Base-by-base conservation (phyloP, 2,797 vertebrate genomes). In the Diplodus sargus region DNA sequence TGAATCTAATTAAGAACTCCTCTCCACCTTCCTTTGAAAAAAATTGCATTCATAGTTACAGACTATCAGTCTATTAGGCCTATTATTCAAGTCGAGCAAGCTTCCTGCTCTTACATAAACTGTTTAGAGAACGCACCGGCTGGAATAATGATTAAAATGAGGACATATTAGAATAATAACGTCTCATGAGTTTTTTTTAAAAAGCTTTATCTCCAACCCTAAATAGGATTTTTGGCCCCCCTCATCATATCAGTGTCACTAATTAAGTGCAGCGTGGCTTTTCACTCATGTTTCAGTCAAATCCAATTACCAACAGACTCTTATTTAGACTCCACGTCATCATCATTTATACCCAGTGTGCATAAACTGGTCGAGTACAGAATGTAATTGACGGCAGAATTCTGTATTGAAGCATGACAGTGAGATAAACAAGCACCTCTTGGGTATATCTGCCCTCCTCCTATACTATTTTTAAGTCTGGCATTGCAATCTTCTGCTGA, bases 171-270 rank as follows among this genome's bases (percentile, higher is more conserved):
- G 52, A 87, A 77, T 87, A 84, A 88, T 84, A 77, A 85, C 79
- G 86, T 77, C 73, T 85, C 71, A 63, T 62, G 65, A 81, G 83
- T 84, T 84, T 65, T 84, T 65, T 80, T 79, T 76, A 82, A 82
- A n/a, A 84, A 79, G 69, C 84, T 75, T 89, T 81, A 87, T 90
- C 81, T 85, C 70, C 67, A 63, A 30, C 83, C 60, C 66, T 76
- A 72, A 92, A 91, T 88, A 67, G 76, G 85, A 90, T 87, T 86
- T 81, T 58, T 58, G 81, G 76, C 71, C 58, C 79, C 73, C 61
- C 76, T 85, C 70, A 69, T 88, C 88, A 84, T 85, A 77, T 87
- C 75, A 83, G 43, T 45, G 61, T 45, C 30, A 75, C 85, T 90
- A 88, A 92, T 91, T 76, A 85, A 90, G 71, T 63, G 76, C 81